Conservation (phyloP, 1,140 invertebrate species). For the Achatina immaculata region DNA sequence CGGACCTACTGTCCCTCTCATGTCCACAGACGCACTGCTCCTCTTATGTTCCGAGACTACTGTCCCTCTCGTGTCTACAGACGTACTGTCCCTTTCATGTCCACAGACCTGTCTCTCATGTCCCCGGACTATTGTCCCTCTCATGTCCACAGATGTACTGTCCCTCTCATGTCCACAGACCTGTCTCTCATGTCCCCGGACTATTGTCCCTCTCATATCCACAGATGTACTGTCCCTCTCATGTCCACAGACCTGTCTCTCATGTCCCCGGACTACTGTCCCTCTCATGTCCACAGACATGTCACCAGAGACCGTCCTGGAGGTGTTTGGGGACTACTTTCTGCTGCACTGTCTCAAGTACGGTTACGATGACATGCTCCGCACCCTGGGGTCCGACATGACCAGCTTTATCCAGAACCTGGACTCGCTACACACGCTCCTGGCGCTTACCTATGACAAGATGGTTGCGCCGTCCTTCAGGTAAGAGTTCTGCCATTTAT, state of each 20-base stretch:
- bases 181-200: not conserved
- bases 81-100: too few species aligned
- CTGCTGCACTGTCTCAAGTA: conserved; percentile 62
- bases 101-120: too few species aligned
- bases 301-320: conserved; percentile 57
- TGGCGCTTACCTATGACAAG: conserved; percentile 63
- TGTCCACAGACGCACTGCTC: too few species aligned
- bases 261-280: not conserved
- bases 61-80: too few species aligned
- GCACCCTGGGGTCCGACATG: conserved; percentile 64
- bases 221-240: too few species aligned
- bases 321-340: conserved; percentile 69
- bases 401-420: conserved; percentile 68
- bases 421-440: conserved; percentile 67
- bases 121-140: too few species aligned
- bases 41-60: too few species aligned
- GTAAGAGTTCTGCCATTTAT: too few species aligned
- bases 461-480: conserved; percentile 68
- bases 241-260: not conserved
- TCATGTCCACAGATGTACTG: too few species aligned
- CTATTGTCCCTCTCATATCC: not conserved
- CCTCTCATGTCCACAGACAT: too few species aligned
- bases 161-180: not conserved
- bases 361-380: conserved; percentile 69
- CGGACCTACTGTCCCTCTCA: too few species aligned